Conservation (phyloP, 2,797 vertebrate genomes). For the Pristis pectinata region DNA sequence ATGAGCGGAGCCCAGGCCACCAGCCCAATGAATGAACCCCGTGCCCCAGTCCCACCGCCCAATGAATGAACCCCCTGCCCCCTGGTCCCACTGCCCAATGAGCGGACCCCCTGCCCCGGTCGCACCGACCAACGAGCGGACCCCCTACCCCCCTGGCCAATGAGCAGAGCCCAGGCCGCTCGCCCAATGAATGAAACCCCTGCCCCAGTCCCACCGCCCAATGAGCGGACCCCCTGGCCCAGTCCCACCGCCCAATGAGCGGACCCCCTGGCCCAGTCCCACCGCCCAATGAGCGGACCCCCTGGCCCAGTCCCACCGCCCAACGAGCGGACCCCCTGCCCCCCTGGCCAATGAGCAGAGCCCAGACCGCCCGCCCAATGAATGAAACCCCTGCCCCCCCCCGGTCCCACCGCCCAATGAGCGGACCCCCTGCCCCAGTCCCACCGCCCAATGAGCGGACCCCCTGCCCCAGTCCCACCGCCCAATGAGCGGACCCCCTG, state of each 20-base stretch:
- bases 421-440: too few relatives aligned
- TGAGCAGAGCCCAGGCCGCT: too few relatives aligned
- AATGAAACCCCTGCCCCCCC: not conserved
- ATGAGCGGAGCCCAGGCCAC: not conserved
- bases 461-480: not conserved
- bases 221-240: too few relatives aligned
- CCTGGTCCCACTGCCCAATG: too few relatives aligned
- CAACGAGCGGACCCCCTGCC: rapidly evolving
- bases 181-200: too few relatives aligned
- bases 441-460: not conserved
- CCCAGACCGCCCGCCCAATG: not conserved
- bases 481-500: not conserved
- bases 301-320: not conserved
- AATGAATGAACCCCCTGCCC: too few relatives aligned
- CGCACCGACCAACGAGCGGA: too few relatives aligned
- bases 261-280: rapidly evolving
- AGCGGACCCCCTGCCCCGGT: too few relatives aligned
- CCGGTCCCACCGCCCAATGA: not conserved
- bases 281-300: not conserved
- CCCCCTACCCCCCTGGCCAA: too few relatives aligned
- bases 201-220: too few relatives aligned
- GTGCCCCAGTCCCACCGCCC: too few relatives aligned
- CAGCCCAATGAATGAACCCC: not conserved
- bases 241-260: not conserved
- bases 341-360: not conserved